Conservation (phyloP, 2,797 vertebrate genomes). For the Podarcis lilfordi region DNA sequence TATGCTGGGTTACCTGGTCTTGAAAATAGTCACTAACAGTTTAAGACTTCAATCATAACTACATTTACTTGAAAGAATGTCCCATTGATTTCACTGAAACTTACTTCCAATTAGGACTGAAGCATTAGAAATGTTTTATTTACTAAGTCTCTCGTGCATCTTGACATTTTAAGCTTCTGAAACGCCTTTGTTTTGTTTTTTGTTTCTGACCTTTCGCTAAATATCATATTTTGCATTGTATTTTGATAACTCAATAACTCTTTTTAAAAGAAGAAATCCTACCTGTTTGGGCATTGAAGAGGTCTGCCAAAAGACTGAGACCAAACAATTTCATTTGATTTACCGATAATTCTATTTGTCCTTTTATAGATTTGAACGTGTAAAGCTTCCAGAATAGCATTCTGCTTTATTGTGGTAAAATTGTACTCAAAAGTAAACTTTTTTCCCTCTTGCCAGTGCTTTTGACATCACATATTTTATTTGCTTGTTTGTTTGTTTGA, state of each 20-base stretch:
- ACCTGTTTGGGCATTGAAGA: conserved; percentile 31
- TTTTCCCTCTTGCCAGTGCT: not conserved
- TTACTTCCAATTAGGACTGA: not conserved
- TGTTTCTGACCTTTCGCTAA: conserved; percentile 65
- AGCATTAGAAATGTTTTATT: conserved; percentile 45
- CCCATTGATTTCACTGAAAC: not conserved
- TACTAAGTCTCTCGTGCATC: conserved; percentile 40
- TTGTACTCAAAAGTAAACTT: not conserved
- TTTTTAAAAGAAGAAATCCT: conserved; percentile 37
- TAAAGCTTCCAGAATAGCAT: conserved; percentile 22
- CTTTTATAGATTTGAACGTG: conserved; percentile 36
- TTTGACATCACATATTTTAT: not conserved
- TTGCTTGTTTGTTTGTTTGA: not conserved
- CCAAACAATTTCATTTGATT: conserved; percentile 25
- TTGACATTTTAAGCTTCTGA: conserved; percentile 57
- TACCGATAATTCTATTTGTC: not conserved
- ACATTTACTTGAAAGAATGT: not conserved
- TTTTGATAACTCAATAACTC: conserved; percentile 64
- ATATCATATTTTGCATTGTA: conserved; percentile 67
- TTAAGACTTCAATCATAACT: not conserved
- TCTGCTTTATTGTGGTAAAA: conserved; percentile 4
- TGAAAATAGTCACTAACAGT: conserved; percentile 34
- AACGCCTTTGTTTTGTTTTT: conserved; percentile 23
- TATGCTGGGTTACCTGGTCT: not conserved
- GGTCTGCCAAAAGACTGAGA: conserved; percentile 31